These are phyloP conservation scores for Engystomops pustulosus DNA, from an alignment of 2,113 vertebrate genomes.

Conservation along the genomic window DNA sequence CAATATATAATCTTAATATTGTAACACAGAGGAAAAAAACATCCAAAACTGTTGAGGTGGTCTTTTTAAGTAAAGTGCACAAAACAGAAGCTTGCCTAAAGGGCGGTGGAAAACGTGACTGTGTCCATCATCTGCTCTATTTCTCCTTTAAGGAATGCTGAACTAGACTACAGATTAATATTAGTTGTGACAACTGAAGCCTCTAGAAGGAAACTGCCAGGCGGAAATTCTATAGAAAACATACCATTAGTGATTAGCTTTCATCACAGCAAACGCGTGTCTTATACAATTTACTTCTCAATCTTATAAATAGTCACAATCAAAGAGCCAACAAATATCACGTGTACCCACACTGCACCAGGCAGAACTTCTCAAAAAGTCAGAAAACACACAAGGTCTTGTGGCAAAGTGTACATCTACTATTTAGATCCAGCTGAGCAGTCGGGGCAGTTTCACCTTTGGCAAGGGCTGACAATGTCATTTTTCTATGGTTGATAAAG, in stretches of 20 bases:
- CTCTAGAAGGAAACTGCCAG: not conserved
- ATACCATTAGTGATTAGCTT: not conserved
- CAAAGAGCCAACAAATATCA: not conserved
- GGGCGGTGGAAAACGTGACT: not conserved
- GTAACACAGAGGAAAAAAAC: too few relatives aligned
- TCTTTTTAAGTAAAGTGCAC: not conserved
- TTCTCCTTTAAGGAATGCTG: constrained; percentile 3
- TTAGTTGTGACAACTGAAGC: constrained; percentile 21
- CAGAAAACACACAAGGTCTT: not conserved
- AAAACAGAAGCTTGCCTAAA: not conserved
- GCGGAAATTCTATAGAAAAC: not conserved
- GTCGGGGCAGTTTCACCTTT: not conserved
- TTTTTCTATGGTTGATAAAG: too few relatives aligned
- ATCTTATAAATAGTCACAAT: too few relatives aligned
- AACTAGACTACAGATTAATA: not conserved
- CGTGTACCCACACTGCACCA: not conserved
- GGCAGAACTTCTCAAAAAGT: not conserved
- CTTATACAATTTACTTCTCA: not conserved
- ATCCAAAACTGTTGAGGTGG: not conserved
- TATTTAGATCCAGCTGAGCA: not conserved
- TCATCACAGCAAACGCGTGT: not conserved
- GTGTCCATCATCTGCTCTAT: not conserved
- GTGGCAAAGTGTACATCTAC: not conserved
- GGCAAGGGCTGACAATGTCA: constrained; percentile 3
- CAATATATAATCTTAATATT: too few relatives aligned